phyloP scores from a whole-genome alignment of 2,797 vertebrate species.

The Trichosurus vulpecula region DNA sequence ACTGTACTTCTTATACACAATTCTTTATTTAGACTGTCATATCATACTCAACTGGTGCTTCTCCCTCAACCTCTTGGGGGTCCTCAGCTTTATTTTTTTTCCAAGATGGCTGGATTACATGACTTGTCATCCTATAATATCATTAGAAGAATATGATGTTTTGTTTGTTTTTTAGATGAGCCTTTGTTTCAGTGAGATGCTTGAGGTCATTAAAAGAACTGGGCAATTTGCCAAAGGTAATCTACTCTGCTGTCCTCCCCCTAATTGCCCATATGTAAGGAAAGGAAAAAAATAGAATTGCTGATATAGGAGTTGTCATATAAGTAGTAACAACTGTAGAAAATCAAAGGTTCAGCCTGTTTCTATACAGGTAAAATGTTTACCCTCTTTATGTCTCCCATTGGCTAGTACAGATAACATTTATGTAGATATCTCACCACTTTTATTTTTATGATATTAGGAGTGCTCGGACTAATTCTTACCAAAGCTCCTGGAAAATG shows the following conservation, averaged over 20 bases:
- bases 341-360: not conserved
- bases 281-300: not conserved
- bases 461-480: not conserved
- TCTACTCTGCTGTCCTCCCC: not conserved
- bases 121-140: not conserved
- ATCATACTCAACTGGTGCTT: not conserved
- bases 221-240: not conserved
- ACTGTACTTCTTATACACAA: not conserved
- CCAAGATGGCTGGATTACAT: not conserved
- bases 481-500: not conserved
- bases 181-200: not conserved
- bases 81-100: not conserved
- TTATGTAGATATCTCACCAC: not conserved
- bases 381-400: not conserved
- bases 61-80: fast-evolving
- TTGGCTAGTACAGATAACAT: not conserved
- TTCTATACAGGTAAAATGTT: not conserved
- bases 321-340: not conserved
- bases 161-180: not conserved
- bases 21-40: not conserved
- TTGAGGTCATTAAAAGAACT: not conserved
- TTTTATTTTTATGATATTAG: not conserved
- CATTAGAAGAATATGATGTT: not conserved
- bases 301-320: conserved; percentile 5
- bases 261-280: not conserved